phyloP scores from a whole-genome alignment of 2,888 invertebrate species.

The Linyphia triangularis region DNA sequence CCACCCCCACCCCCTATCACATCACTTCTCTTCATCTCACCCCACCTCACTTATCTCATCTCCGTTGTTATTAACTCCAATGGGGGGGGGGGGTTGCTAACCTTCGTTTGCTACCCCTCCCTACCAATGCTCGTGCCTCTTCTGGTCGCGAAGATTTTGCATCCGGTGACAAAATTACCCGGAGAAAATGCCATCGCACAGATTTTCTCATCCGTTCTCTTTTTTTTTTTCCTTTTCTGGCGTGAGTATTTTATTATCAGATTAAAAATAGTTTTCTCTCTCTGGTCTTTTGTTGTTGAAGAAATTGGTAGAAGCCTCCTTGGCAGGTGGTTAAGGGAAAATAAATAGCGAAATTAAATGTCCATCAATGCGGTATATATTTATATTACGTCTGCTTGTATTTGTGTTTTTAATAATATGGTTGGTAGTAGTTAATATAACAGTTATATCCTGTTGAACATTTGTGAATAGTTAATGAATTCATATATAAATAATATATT shows the following conservation, averaged over 20 bases:
- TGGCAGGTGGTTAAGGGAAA: not conserved
- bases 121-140: not conserved
- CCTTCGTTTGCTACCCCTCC: slow-evolving; percentile 8
- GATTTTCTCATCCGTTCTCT: not conserved
- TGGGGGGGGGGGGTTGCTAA: not conserved
- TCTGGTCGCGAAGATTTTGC: slow-evolving; percentile 28
- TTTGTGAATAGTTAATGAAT: no score
- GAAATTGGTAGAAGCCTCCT: not conserved
- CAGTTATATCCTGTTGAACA: no score
- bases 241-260: not conserved
- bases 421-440: no score
- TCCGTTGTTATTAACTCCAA: slow-evolving; percentile 43
- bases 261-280: not conserved
- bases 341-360: not conserved
- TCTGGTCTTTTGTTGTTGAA: not conserved
- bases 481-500: no score
- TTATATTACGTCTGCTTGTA: no score
- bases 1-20: not conserved
- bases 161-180: slow-evolving; percentile 42
- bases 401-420: no score
- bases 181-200: not conserved
- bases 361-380: no score
- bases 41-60: not conserved
- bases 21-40: not conserved
- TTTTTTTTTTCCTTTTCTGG: not conserved